phyloP scores from a whole-genome alignment of 2,797 vertebrate genomes.

The Amblyraja radiata region DNA sequence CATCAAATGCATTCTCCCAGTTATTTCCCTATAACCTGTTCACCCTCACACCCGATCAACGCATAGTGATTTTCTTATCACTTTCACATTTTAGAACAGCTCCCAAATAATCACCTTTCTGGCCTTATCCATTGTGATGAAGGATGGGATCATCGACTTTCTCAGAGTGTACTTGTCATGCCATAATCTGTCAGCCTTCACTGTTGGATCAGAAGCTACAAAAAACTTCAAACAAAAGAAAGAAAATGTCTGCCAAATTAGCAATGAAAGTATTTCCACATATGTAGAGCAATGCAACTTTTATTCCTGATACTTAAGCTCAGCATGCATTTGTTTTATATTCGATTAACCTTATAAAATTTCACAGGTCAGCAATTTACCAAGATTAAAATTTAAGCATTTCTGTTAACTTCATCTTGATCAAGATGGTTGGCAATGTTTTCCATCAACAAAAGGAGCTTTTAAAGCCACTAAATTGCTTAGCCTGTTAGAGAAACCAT shows the following conservation, averaged over 20 bases:
- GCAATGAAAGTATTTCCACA: constrained; percentile 1
- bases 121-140: constrained; percentile 93
- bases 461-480: background rate
- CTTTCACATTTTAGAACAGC: background rate
- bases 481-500: too few relatives aligned
- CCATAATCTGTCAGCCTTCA: constrained; percentile 92
- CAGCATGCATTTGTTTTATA: background rate
- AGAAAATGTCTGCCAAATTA: constrained; percentile 39
- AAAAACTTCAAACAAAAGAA: constrained; percentile 71
- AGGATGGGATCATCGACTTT: constrained; percentile 95
- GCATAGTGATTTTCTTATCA: too few relatives aligned
- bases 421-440: too few relatives aligned
- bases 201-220: constrained; percentile 91
- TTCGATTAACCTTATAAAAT: background rate
- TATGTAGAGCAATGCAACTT: constrained; percentile 39
- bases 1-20: too few relatives aligned
- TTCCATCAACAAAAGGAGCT: background rate
- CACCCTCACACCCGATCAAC: too few relatives aligned
- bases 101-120: constrained; percentile 68
- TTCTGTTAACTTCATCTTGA: background rate
- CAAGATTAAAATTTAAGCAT: background rate
- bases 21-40: too few relatives aligned
- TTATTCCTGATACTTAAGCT: background rate
- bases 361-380: background rate
- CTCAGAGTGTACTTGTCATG: constrained; percentile 96